These are phyloP conservation scores for Gallinago stenura DNA, from an alignment of 2,797 vertebrate genomes.

Conservation along the genomic window DNA sequence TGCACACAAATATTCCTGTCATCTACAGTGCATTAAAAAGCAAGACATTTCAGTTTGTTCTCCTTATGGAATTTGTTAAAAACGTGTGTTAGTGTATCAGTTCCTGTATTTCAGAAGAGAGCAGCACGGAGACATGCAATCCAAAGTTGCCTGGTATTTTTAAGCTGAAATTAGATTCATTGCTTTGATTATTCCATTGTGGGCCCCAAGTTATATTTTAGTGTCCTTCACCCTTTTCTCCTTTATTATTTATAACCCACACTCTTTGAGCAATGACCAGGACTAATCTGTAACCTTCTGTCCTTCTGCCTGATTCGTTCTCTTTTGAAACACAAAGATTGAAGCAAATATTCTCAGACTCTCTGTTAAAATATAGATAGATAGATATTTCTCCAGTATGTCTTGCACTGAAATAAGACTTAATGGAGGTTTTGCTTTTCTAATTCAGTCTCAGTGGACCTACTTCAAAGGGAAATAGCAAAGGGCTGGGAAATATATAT, in stretches of 20 bases:
- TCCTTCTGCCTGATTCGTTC: constrained; percentile 97
- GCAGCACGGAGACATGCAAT: constrained; percentile 21
- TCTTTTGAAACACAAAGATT: constrained; percentile 95
- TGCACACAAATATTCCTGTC: not conserved
- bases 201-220: constrained; percentile 88
- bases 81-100: not conserved
- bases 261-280: constrained; percentile 99
- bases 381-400: constrained; percentile 80
- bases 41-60: not conserved
- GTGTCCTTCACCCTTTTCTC: constrained; percentile 93
- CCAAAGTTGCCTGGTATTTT: constrained; percentile 84
- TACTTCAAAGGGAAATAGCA: constrained; percentile 58
- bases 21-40: not conserved
- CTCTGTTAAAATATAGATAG: constrained; percentile 84
- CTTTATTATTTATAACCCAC: constrained; percentile 99
- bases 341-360: constrained; percentile 84
- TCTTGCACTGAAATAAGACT: constrained; percentile 88
- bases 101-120: constrained; percentile 10
- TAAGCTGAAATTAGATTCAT: constrained; percentile 93
- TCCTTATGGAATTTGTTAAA: constrained; percentile 22
- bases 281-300: constrained; percentile 99
- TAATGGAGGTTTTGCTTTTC: constrained; percentile 74
- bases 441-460: constrained; percentile 74
- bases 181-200: constrained; percentile 92
- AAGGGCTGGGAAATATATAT: constrained; percentile 48